Conservation (phyloP, 2,888 invertebrate genomes). For the Noctua janthina region DNA sequence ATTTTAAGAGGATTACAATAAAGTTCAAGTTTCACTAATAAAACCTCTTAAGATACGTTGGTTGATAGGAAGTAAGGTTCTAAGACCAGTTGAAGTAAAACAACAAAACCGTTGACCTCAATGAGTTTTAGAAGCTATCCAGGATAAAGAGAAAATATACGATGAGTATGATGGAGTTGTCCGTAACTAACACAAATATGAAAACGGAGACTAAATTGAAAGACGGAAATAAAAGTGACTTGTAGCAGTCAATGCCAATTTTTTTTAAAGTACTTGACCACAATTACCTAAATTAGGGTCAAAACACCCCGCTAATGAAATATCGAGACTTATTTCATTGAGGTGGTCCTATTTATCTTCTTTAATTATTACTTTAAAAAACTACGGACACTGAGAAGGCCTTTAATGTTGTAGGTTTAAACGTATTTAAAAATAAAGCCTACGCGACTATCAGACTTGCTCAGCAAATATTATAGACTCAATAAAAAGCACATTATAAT, state of each 20-base stretch:
- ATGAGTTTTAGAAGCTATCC: background rate
- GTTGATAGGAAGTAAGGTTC: background rate
- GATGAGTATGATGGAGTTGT: background rate
- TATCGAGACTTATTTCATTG: background rate
- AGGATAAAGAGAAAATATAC: background rate
- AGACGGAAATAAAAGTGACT: background rate
- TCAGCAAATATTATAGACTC: constrained; percentile 70
- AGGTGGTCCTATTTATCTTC: constrained; percentile 60
- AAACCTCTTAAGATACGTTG: background rate
- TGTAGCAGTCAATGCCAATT: background rate
- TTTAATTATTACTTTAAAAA: constrained; percentile 26
- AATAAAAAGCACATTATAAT: constrained; percentile 74
- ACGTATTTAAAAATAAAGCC: constrained; percentile 62
- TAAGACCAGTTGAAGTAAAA: background rate
- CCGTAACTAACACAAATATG: background rate
- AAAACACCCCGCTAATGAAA: background rate
- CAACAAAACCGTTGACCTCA: background rate
- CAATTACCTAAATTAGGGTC: background rate
- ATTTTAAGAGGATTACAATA: constrained; percentile 40
- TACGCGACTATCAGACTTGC: constrained; percentile 71
- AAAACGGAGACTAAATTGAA: background rate
- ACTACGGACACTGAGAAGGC: constrained; percentile 59
- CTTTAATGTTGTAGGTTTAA: constrained; percentile 68
- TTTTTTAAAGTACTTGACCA: background rate
- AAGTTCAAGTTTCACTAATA: constrained; percentile 46